Evolutionary conservation across 2,113 vertebrate genomes (phyloP).

Genomic region (Grammomys surdaster): DNA sequence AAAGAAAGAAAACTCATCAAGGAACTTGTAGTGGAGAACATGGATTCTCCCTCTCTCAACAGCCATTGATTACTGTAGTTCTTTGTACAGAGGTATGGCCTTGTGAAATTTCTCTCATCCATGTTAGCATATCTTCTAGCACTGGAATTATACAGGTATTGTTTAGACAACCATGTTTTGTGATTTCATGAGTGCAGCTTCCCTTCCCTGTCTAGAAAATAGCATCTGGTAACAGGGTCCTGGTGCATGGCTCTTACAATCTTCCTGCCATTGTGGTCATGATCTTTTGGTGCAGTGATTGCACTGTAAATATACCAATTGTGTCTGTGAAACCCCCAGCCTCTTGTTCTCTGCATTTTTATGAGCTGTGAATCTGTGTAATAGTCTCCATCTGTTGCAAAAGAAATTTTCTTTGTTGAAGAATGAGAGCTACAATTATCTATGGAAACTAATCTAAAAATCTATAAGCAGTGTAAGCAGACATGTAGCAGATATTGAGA

Average conservation of each 20-base stretch:
- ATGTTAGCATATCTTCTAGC: background rate
- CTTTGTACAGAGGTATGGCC: background rate
- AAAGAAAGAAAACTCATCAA: background rate
- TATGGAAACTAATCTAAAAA: background rate
- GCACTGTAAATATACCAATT: background rate
- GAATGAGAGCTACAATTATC: background rate
- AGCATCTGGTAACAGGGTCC: background rate
- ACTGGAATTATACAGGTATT: background rate
- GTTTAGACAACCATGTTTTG: background rate
- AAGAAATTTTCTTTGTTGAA: background rate
- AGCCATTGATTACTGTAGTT: background rate
- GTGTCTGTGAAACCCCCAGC: background rate
- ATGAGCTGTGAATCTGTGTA: background rate
- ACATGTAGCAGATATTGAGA: background rate
- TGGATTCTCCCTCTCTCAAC: background rate
- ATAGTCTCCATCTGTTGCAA: background rate
- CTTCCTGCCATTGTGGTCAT: background rate
- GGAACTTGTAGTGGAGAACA: background rate
- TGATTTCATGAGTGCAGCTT: background rate
- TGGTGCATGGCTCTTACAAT: background rate
- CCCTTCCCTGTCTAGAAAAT: background rate
- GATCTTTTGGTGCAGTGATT: background rate
- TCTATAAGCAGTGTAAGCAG: background rate
- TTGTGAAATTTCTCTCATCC: background rate
- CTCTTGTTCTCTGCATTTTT: background rate